Evolutionary conservation across 2,888 invertebrate species (phyloP).

Genomic region (Dryomyza anilis): DNA sequence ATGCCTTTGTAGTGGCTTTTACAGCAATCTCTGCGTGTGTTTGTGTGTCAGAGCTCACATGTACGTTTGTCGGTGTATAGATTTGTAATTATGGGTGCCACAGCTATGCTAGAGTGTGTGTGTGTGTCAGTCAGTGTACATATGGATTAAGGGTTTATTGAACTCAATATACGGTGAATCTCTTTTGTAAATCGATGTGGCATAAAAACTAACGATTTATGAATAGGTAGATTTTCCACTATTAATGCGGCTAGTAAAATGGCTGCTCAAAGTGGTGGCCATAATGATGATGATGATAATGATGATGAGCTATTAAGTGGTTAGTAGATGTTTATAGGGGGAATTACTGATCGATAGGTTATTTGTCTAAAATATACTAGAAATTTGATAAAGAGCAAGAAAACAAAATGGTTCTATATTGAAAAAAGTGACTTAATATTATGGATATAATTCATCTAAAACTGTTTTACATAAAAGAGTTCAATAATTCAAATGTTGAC

Average conservation of each 20-base stretch:
- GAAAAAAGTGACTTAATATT: too few species aligned
- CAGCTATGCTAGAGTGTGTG: too few species aligned
- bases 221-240: neutral
- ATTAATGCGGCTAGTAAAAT: neutral
- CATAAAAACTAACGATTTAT: neutral
- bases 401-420: too few species aligned
- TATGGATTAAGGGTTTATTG: constrained; percentile 10
- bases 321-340: too few species aligned
- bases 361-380: too few species aligned
- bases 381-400: too few species aligned
- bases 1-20: neutral
- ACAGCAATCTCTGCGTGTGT: neutral
- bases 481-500: too few species aligned
- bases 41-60: neutral
- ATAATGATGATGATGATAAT: neutral
- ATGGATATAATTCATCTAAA: too few species aligned
- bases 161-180: neutral
- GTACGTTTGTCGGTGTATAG: neutral
- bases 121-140: neutral
- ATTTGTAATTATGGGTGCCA: too few species aligned
- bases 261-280: neutral
- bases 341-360: too few species aligned
- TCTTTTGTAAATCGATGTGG: neutral
- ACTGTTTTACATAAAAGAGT: too few species aligned
- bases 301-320: neutral